Base-by-base conservation (phyloP, 2,888 invertebrate species). In the Drosophila maculinotata region DNA sequence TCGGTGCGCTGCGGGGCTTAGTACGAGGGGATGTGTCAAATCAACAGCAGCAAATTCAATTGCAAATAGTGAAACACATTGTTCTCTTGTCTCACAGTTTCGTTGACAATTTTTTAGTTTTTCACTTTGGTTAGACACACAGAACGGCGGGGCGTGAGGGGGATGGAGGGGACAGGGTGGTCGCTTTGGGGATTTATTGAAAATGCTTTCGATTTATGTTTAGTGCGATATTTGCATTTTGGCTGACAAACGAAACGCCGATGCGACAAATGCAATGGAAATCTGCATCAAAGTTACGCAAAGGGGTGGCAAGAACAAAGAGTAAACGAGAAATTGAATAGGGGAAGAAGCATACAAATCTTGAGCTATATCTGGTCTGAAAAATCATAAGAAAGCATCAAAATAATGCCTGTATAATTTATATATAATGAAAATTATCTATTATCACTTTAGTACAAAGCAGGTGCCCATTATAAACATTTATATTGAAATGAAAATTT, bases 161-260 rank as follows among this genome's bases (percentile, higher is more conserved):
- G 8, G 1, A 5, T 8, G 9, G 10, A 9, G 25, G 31, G 10
- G 5, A 14, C 15, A 36, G 33, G 31, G 30, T 54, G 56, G 8
- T 28, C 58, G 60, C 68, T 57, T 64, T 60, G 65, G 76, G 74
- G 67, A 79, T 81, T 84, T 81, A 84, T 81, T 81, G 76, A 79
- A 81, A 81, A 81, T 78, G 76, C 79, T 81, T n/a, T 84, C 82
- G 85, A 81, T 84, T 81, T 81, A 78, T 81, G 80, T 78, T 84
- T 84, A 78, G 73, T 69, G 79, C 73, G 69, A 78, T 81, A 79
- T 81, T 79, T 85, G 82, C 79, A 79, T 76, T 85, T 76, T 66
- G 85, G 62, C 79, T 76, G 70, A 78, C 70, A 65, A 76, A 67
- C 72, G 51, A 60, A 68, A 60, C 53, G 52, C 15, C 39, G 39